phyloP scores from a whole-genome alignment of 2,113 vertebrate genomes.

The Antechinus stuartii region DNA sequence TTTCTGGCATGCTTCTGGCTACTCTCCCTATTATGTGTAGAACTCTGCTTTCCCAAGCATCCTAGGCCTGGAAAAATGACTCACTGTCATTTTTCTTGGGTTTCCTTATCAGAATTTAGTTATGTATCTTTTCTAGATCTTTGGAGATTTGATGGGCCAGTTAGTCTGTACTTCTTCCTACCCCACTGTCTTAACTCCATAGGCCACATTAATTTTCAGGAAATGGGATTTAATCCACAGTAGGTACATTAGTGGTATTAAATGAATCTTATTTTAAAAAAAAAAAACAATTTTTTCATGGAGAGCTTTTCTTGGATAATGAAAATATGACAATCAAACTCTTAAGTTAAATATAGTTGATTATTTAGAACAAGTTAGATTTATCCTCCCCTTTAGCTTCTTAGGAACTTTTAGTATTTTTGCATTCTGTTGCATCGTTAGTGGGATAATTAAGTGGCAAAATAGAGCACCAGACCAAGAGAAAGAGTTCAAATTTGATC shows the following conservation, averaged over 20 bases:
- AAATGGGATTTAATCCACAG: not conserved
- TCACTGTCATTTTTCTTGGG: not conserved
- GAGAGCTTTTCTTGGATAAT: not conserved
- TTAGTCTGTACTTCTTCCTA: not conserved
- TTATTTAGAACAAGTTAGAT: not conserved
- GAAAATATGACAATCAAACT: not conserved
- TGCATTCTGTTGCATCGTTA: not conserved
- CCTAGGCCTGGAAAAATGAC: not conserved
- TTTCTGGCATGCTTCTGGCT: not conserved
- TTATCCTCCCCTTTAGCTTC: not conserved
- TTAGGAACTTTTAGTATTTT: not conserved
- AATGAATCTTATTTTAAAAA: not conserved
- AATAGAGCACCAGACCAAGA: not conserved
- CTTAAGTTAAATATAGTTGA: not conserved
- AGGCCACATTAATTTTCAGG: not conserved
- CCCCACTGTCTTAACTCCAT: not conserved
- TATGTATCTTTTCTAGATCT: not conserved
- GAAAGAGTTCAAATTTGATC: not conserved
- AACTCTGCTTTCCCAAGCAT: not conserved
- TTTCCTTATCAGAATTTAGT: not conserved
- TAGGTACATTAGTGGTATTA: not conserved
- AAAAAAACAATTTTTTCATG: not conserved
- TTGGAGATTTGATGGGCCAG: not conserved
- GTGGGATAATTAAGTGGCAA: not conserved
- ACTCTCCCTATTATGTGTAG: not conserved